phyloP scores from a whole-genome alignment of 1,140 invertebrate genomes.

The Octopus sinensis region DNA sequence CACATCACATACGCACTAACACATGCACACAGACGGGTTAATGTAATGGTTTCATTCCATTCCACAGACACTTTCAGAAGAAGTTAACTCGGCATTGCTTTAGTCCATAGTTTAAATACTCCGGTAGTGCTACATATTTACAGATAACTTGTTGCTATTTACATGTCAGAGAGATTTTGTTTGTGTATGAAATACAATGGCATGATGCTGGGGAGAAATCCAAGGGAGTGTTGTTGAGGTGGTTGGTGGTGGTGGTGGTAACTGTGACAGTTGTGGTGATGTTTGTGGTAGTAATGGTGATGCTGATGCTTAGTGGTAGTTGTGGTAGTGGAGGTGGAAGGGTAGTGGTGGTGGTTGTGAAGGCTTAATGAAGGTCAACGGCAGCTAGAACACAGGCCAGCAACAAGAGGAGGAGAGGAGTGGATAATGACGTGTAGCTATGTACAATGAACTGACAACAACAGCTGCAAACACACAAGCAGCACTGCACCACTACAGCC shows the following conservation, averaged over 20 bases:
- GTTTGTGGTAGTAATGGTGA: background rate
- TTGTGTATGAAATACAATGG: conserved; percentile 7
- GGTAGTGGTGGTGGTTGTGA: background rate
- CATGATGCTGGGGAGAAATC: background rate
- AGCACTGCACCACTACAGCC: background rate
- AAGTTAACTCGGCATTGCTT: background rate
- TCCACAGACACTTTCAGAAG: conserved; percentile 6
- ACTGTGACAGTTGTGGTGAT: background rate
- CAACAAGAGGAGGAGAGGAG: background rate
- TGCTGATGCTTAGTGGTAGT: background rate
- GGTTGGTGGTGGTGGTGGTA: background rate
- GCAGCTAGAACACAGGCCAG: background rate
- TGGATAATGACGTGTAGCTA: conserved; percentile 1
- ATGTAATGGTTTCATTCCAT: background rate
- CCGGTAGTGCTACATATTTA: conserved; percentile 12
- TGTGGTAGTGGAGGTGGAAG: background rate
- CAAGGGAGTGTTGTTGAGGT: background rate
- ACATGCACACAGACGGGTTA: no score
- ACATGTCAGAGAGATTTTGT: background rate
- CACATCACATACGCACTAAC: no score
- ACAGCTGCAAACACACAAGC: background rate
- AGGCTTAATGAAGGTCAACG: background rate
- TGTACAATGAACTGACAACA: conserved; percentile 10
- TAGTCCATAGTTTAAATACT: conserved; percentile 15
- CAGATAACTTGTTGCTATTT: background rate